Evolutionary conservation across 2,888 invertebrate species (phyloP).

Genomic region (Agrypnus murinus): DNA sequence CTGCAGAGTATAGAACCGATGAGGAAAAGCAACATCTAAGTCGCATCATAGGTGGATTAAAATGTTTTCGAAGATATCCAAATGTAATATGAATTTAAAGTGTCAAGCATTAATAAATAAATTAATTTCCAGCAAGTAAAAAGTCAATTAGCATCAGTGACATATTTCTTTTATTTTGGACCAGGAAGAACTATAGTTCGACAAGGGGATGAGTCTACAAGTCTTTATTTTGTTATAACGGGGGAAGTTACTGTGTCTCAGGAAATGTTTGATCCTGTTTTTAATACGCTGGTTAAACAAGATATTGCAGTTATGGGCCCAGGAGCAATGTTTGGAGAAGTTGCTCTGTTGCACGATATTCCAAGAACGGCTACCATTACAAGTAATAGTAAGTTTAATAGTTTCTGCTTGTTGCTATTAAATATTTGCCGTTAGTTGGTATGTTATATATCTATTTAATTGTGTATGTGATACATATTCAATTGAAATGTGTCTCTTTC

Average conservation of each 20-base stretch:
- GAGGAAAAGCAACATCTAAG: slow-evolving; percentile 77
- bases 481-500: too few relatives aligned
- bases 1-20: slow-evolving; percentile 73
- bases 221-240: slow-evolving; percentile 78
- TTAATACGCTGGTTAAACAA: slow-evolving; percentile 70
- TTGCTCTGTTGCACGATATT: slow-evolving; percentile 77
- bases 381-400: slow-evolving; percentile 73
- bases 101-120: too few relatives aligned
- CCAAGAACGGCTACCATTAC: slow-evolving; percentile 77
- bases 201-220: slow-evolving; percentile 76
- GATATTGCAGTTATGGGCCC: slow-evolving; percentile 73
- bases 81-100: too few relatives aligned
- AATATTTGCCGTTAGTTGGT: too few relatives aligned
- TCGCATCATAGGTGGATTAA: slow-evolving; percentile 75
- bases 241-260: slow-evolving; percentile 76
- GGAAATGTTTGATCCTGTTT: slow-evolving; percentile 72
- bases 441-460: too few relatives aligned
- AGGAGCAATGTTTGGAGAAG: slow-evolving; percentile 81
- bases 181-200: slow-evolving; percentile 77
- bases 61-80: slow-evolving; percentile 77
- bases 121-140: slow-evolving; percentile 75
- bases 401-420: too few relatives aligned
- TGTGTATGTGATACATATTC: too few relatives aligned
- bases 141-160: slow-evolving; percentile 76
- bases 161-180: slow-evolving; percentile 77